Evolutionary conservation across 2,113 vertebrate genomes (phyloP).

Genomic region (Nyctereutes procyonoides): DNA sequence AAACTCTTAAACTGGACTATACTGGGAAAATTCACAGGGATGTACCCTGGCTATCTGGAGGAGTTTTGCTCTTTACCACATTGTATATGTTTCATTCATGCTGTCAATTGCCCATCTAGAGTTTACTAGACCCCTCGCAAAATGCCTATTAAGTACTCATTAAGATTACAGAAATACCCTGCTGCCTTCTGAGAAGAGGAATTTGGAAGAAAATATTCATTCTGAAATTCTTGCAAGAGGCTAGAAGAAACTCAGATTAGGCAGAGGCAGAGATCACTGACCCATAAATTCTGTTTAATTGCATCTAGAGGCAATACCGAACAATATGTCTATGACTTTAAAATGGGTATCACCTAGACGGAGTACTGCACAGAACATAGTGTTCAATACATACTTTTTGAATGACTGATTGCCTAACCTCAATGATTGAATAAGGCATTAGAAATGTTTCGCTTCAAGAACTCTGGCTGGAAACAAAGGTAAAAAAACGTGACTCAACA

Average conservation of each 20-base stretch:
- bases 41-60: neutral
- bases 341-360: neutral
- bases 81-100: neutral
- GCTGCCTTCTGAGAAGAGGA: neutral
- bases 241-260: neutral
- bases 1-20: neutral
- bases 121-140: neutral
- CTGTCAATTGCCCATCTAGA: neutral
- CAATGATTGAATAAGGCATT: neutral
- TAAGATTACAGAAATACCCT: neutral
- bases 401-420: neutral
- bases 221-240: constrained; percentile 38
- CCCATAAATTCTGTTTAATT: neutral
- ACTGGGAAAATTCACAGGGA: neutral
- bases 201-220: neutral
- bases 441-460: constrained; percentile 27
- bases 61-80: neutral
- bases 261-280: neutral
- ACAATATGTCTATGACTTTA: neutral
- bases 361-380: neutral
- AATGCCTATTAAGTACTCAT: neutral
- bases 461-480: neutral
- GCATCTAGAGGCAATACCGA: neutral
- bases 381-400: neutral
- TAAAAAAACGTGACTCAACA: neutral